These are phyloP conservation scores for Mionectes olivaceus DNA, from an alignment of 2,797 vertebrate genomes.

Conservation along the genomic window DNA sequence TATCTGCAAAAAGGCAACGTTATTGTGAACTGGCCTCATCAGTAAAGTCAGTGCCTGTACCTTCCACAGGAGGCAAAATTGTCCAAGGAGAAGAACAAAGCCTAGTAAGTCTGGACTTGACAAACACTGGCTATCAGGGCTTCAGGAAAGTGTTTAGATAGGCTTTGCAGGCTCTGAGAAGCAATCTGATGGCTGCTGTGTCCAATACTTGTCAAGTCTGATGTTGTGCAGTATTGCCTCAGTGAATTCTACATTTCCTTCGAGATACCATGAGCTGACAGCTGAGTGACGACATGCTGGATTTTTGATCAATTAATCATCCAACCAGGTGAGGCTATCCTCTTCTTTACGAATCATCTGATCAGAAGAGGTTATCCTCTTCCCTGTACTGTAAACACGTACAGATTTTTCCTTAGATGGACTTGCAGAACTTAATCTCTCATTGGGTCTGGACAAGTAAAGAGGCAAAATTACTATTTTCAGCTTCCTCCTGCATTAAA, in stretches of 20 bases:
- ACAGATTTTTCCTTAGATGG: background rate
- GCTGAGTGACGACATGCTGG: background rate
- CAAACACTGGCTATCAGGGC: background rate
- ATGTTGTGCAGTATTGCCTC: background rate
- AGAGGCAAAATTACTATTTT: background rate
- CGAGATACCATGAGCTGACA: background rate
- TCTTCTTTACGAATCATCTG: background rate
- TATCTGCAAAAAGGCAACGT: constrained; percentile 1
- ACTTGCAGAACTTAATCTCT: background rate
- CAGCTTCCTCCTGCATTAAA: background rate
- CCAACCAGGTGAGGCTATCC: background rate
- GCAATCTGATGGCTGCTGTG: background rate
- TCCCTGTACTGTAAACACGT: background rate
- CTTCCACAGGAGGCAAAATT: background rate
- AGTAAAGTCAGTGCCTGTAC: background rate
- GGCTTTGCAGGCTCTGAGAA: background rate
- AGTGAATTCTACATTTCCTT: background rate
- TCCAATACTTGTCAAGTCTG: background rate
- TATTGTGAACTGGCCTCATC: background rate
- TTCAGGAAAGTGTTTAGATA: background rate
- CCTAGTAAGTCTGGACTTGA: background rate
- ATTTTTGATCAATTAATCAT: background rate
- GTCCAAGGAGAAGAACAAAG: background rate
- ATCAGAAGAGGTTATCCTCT: background rate
- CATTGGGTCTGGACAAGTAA: background rate